These are phyloP conservation scores for Rhinogobius similis DNA, from an alignment of 2,113 vertebrate species.

Conservation along the genomic window DNA sequence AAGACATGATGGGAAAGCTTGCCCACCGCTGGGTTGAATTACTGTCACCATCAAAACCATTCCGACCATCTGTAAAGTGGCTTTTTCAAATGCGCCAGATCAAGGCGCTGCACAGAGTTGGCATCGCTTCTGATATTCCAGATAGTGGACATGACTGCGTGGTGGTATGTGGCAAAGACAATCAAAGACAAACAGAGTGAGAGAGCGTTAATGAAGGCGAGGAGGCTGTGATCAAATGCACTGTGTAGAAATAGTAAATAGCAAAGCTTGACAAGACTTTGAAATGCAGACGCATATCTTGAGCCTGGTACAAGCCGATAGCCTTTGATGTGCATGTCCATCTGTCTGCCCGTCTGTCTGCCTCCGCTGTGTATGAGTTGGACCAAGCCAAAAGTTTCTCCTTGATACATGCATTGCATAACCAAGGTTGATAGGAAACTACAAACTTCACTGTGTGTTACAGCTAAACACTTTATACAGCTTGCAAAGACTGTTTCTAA, in stretches of 20 bases:
- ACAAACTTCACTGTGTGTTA: slow-evolving; percentile 42
- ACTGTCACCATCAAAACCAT: slow-evolving; percentile 47
- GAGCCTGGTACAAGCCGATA: slow-evolving; percentile 45
- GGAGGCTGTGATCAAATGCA: slow-evolving; percentile 11
- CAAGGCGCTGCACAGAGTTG: slow-evolving; percentile 32
- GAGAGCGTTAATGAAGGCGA: not conserved
- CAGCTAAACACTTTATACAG: slow-evolving; percentile 43
- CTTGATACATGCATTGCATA: slow-evolving; percentile 61
- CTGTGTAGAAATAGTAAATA: not conserved
- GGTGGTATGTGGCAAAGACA: slow-evolving; percentile 22
- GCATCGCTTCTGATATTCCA: slow-evolving; percentile 48
- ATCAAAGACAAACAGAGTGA: slow-evolving; percentile 20
- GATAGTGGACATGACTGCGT: slow-evolving; percentile 28
- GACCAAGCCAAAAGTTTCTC: slow-evolving; percentile 49
- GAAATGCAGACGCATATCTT: slow-evolving; percentile 1
- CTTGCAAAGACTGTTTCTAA: slow-evolving; percentile 23
- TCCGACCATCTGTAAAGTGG: slow-evolving; percentile 24
- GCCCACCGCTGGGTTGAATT: slow-evolving; percentile 45
- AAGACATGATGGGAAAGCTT: slow-evolving; percentile 26
- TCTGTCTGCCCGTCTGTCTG: slow-evolving; percentile 36
- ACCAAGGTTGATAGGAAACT: slow-evolving; percentile 54
- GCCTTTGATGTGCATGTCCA: slow-evolving; percentile 54
- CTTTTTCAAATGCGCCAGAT: slow-evolving; percentile 34
- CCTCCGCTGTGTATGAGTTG: slow-evolving; percentile 47
- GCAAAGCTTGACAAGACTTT: not conserved